phyloP scores from a whole-genome alignment of 1,140 invertebrate genomes.

The Watersipora subatra region DNA sequence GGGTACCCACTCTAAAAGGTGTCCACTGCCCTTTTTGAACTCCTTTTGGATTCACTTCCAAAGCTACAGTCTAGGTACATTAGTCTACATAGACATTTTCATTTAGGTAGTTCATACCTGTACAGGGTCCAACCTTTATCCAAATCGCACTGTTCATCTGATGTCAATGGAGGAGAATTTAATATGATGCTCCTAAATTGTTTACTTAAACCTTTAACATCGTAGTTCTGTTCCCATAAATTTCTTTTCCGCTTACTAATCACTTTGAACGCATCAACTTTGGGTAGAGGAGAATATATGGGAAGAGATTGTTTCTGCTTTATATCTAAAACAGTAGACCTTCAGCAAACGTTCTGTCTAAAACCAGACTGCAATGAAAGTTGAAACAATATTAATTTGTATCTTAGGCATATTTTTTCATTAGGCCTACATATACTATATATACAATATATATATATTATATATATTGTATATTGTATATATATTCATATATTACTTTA shows the following conservation, averaged over 20 bases:
- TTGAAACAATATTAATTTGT: background rate
- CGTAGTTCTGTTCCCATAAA: background rate
- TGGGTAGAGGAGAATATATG: background rate
- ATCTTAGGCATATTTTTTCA: too few species aligned
- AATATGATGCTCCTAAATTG: background rate
- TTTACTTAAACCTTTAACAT: background rate
- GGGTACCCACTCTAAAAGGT: too few species aligned
- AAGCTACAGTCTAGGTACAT: too few species aligned
- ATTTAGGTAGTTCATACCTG: too few species aligned
- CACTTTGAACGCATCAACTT: background rate
- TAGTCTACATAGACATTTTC: too few species aligned
- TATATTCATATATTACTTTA: too few species aligned
- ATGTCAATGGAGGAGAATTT: background rate
- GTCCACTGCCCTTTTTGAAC: too few species aligned
- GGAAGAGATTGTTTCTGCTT: background rate
- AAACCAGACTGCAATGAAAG: background rate
- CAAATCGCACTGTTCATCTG: background rate
- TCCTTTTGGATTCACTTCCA: too few species aligned
- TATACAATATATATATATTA: too few species aligned
- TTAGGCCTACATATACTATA: too few species aligned
- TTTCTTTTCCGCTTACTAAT: background rate
- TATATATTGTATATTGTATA: too few species aligned
- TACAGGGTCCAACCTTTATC: background rate
- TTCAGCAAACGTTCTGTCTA: background rate
- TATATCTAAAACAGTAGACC: background rate